Base-by-base conservation (phyloP, 2,797 vertebrate species). In the Petrocephalus sullivani region DNA sequence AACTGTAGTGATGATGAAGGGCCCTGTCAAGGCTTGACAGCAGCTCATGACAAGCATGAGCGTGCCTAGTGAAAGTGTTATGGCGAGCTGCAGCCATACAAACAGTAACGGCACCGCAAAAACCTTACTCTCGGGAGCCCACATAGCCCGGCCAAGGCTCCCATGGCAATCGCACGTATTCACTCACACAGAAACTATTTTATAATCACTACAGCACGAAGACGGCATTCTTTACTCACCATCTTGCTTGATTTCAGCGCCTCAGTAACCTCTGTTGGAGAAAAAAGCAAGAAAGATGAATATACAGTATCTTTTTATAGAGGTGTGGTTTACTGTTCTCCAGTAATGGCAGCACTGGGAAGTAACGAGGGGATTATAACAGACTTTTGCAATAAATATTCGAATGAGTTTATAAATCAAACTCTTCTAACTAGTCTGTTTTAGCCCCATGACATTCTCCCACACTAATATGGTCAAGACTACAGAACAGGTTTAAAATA, bases 241-340 rank as follows among this genome's bases (percentile, higher is more conserved):
- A 97, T 91, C 95, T 97, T 99, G 92, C 95, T 96, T 90, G 96
- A 94, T 93, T 96, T 98, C 89, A 96, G 88, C 2, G 96, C 93
- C 67, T 98, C 98, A 89, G 94, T 89, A 91, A 96, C 95, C 88
- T 98, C 98, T 98, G 95, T 37, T 89, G 75, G 37, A 6, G 21
- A 49, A 88, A 88, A 86, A 91, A 60, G 93, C 10, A 61, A 19
- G 53, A 23, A 71, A 88, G 41, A 85, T 33, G 0, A 85, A 64
- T 46, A 67, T 49, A 60, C 10, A 23, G 49, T 1, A 41, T 23
- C n/a, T 58, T 78, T 33, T 57, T 12, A 57, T 53, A 53, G 21
- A n/a, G 19, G 9, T 56, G 28, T 10, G 14, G 4, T 54, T 60
- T 56, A 19, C 41, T 7, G 49, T 19, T 46, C 19, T 78, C 71